Percentiles rank a stretch among this genome's conserved stretches.
phyloP scores from a whole-genome alignment of 2,888 invertebrate species.

The Bembecia ichneumoniformis region DNA sequence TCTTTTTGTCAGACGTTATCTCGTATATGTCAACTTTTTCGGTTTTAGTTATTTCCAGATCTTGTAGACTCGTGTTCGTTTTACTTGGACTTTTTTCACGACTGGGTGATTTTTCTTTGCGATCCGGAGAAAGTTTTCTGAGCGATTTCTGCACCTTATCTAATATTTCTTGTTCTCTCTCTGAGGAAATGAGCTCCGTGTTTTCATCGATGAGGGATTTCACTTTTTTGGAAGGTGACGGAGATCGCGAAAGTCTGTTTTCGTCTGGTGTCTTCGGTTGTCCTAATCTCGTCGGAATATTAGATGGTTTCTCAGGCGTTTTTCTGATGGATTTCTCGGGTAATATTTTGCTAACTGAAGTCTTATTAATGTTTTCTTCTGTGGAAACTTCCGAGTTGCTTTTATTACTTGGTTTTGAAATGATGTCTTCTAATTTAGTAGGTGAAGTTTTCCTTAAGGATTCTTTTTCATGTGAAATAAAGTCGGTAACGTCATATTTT shows the following conservation, averaged over 20 bases:
- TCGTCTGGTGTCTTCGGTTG: not conserved
- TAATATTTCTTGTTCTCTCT: constrained; percentile 51
- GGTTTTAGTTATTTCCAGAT: constrained; percentile 29
- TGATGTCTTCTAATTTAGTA: constrained; percentile 33
- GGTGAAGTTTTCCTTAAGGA: constrained; percentile 30
- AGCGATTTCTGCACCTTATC: constrained; percentile 52
- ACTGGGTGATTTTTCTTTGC: constrained; percentile 37
- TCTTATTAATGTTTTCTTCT: not conserved
- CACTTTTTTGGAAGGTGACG: constrained; percentile 5
- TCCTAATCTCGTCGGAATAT: not conserved
- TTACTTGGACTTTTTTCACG: constrained; percentile 38
- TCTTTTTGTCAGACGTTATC: constrained; percentile 7
- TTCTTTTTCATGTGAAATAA: constrained; percentile 30
- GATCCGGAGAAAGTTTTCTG: constrained; percentile 51
- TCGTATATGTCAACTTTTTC: constrained; percentile 10
- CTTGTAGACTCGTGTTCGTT: constrained; percentile 34
- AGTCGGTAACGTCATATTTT: constrained; percentile 24
- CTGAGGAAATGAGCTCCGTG: constrained; percentile 37
- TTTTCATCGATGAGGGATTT: constrained; percentile 21
- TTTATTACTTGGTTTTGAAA: constrained; percentile 7
- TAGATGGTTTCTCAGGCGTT: constrained; percentile 16
- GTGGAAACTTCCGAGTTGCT: constrained; percentile 5
- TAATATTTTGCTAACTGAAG: not conserved
- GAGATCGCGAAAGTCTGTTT: not conserved
- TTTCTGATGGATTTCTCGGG: constrained; percentile 1